Base-by-base conservation (phyloP, 2,797 vertebrate species). In the Orestias chungarensis region DNA sequence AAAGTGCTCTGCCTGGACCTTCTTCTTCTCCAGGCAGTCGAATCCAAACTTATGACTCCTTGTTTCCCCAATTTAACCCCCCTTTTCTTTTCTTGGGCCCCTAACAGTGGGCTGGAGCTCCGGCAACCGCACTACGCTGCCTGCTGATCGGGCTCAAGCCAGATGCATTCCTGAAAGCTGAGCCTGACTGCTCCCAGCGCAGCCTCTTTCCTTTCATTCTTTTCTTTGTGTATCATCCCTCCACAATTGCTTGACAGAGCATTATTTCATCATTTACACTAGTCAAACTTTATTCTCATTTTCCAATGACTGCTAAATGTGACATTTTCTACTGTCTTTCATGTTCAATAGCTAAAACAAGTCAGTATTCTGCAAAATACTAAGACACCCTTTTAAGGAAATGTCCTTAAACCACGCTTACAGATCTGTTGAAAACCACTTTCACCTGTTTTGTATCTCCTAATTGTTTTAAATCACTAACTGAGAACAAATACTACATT, bases 151-250 rank as follows among this genome's bases (percentile, higher is more conserved):
- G 59, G 81, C 82, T 84, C 23, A 71, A 85, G 90, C 93, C 93
- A 94, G 92, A 91, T 84, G 83, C 94, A 95, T 95, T 95, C 95
- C 94, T 95, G 91, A 94, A 91, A 87, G 82, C 91, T 92, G 91
- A 94, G 90, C 88, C 87, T 77, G 82, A 79, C 80, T 79, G 75
- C 86, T 92, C 76, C 12, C 76, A 73, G 76, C 74, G 77, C 75
- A 91, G 83, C 82, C 73, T 84, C 78, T 87, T 87, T 86, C 67
- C 83, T 82, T 81, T 78, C 73, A 61, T 84, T 87, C 78, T 86
- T 87, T 69, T 78, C 80, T 80, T 70, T 74, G 73, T 85, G 76
- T 85, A 75, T 88, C 80, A 87, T 88, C 69, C 72, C 64, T 66
- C 11, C 27, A 50, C 50, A 8, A 55, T 18, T 50, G 40, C 46